Evolutionary conservation across 37 sponge, comb jelly and placozoan genomes (phyloP).

Genomic region (Corticium candelabrum): DNA sequence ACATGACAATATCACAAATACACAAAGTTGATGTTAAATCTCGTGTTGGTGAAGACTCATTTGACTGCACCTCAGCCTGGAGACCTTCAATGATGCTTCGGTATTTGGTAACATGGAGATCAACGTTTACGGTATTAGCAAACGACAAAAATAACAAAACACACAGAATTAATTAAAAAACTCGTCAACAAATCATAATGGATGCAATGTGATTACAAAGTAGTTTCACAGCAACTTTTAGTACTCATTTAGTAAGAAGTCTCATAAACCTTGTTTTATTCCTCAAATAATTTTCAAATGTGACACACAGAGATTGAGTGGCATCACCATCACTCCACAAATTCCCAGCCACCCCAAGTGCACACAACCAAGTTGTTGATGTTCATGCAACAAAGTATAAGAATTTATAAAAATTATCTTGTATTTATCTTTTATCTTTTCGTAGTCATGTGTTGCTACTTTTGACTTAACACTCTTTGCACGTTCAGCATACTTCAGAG

Average conservation of each 20-base stretch:
- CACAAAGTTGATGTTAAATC: neutral
- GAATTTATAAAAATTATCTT: too few relatives aligned
- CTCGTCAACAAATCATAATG: neutral
- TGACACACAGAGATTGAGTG: too few relatives aligned
- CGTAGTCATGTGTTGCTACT: too few relatives aligned
- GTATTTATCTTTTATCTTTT: too few relatives aligned
- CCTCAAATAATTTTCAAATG: too few relatives aligned
- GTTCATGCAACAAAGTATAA: too few relatives aligned
- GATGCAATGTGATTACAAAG: neutral
- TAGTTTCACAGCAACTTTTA: too few relatives aligned
- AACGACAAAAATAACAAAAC: conserved; percentile 36
- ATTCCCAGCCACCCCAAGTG: too few relatives aligned
- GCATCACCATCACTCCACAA: too few relatives aligned
- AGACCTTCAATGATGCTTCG: conserved; percentile 69
- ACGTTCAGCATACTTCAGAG: conserved; percentile 93
- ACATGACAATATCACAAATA: neutral
- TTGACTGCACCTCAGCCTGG: conserved; percentile 55
- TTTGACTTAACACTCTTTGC: conserved; percentile 85
- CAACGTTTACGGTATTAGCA: conserved; percentile 77
- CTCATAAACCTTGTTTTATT: too few relatives aligned
- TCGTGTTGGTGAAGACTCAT: neutral
- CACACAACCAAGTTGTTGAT: too few relatives aligned
- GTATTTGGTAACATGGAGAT: conserved; percentile 70
- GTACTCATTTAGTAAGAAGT: too few relatives aligned
- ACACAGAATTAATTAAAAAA: neutral